Evolutionary conservation across 2,797 vertebrate genomes (phyloP), one percentile per base, ranked within the genome.

Genomic region (Hippoglossus hippoglossus): DNA sequence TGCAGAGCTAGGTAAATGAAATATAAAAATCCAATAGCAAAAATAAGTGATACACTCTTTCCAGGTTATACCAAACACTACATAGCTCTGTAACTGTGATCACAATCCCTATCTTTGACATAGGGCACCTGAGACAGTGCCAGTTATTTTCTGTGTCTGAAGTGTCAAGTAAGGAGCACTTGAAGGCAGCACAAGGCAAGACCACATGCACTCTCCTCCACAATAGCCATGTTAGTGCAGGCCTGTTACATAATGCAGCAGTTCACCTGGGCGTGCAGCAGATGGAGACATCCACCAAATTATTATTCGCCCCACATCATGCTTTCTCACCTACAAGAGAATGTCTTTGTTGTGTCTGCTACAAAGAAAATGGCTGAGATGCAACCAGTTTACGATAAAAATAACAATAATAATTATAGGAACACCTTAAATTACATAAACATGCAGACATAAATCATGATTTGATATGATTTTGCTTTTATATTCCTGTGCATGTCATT

Each of bases 281-380:
- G 92, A 85, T 87, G 92, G 92, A 83, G 89, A 75, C 82, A 86
- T 87, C 77, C 68, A 66, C 87, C 67, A 52, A 73, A 69, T 85
- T 57, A 87, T 89, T 56, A 62, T 73, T 64, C 68, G 52, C 4
- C n/a, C n/a, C 59, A 72, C 69, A 51, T 60, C 65, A 50, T 19
- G 44, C 16, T 57, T 24, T n/a, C 10, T 59, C 47, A 44, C 31
- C 18, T 1, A 65, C 1, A 6, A 63, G 67, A 75, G 61, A n/a
- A 71, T 84, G 74, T 86, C 85, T 92, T 91, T 92, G 91, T 92
- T 90, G 61, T 87, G 71, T 86, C 79, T 81, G 79, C n/a, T 57
- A 59, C 66, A 73, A 81, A 81, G 79, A 87, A 85, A 88, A 86
- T 24, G 51, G 68, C 75, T 71, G 51, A 67, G 77, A 79, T 34